Evolutionary conservation across 1,140 invertebrate species (phyloP).

Genomic region (Chymomyza costata): DNA sequence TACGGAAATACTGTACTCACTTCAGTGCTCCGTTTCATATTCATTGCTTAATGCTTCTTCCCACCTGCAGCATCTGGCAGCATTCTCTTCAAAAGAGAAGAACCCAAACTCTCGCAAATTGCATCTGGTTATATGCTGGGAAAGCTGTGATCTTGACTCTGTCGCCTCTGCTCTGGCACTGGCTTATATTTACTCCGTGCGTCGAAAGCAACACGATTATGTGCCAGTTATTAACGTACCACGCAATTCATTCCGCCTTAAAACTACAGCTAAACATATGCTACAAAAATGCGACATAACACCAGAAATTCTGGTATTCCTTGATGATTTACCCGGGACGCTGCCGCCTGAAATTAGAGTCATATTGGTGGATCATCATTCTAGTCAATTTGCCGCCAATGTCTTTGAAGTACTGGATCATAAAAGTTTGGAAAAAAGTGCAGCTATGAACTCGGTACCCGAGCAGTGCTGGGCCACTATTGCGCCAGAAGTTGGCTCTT

Average conservation of each 20-base stretch:
- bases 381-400: constrained; percentile 76
- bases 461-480: constrained; percentile 72
- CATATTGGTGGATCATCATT: constrained; percentile 86
- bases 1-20: too few relatives aligned
- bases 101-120: too few relatives aligned
- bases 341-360: constrained; percentile 75
- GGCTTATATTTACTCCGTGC: constrained; percentile 74
- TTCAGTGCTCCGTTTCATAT: too few relatives aligned
- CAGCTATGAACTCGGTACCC: constrained; percentile 69
- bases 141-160: constrained; percentile 83
- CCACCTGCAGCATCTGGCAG: too few relatives aligned
- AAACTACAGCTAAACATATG: constrained; percentile 81
- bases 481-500: constrained; percentile 83
- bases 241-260: constrained; percentile 78
- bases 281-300: constrained; percentile 77
- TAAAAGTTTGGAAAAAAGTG: constrained; percentile 79
- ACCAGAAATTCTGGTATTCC: constrained; percentile 75
- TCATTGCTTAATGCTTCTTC: too few relatives aligned
- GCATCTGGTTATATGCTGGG: constrained; percentile 80
- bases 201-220: constrained; percentile 31
- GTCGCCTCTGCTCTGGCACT: constrained; percentile 78
- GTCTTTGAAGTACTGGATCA: constrained; percentile 84
- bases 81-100: too few relatives aligned
- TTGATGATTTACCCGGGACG: constrained; percentile 78
- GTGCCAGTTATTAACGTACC: constrained; percentile 81